Evolutionary conservation across 2,113 vertebrate species (phyloP).

Genomic region (Chelonoidis abingdonii): DNA sequence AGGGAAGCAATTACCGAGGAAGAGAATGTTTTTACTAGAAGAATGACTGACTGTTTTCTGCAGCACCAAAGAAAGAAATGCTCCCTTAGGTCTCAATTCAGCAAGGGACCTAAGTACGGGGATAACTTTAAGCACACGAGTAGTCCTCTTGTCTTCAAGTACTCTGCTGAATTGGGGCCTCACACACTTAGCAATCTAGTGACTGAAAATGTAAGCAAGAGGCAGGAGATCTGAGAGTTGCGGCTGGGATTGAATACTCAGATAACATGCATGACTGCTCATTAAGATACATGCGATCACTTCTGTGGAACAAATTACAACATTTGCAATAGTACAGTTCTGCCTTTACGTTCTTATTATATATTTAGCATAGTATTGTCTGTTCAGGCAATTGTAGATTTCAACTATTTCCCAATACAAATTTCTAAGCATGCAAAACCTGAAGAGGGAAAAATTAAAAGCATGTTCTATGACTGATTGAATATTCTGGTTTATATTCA

Average conservation of each 20-base stretch:
- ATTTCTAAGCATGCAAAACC: not conserved
- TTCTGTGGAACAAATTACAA: not conserved
- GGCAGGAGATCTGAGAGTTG: not conserved
- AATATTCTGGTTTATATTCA: conserved; percentile 58
- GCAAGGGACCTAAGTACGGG: not conserved
- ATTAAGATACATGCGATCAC: not conserved
- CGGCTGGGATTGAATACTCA: not conserved
- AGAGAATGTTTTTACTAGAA: not conserved
- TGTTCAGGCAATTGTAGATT: conserved; percentile 1
- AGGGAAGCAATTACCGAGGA: not conserved
- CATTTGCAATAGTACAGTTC: not conserved
- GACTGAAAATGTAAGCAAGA: not conserved
- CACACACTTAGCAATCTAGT: not conserved
- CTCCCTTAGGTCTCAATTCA: not conserved
- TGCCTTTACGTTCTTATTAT: not conserved
- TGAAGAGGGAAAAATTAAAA: not conserved
- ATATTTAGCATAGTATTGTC: not conserved
- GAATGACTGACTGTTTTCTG: not conserved
- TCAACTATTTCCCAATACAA: conserved; percentile 5
- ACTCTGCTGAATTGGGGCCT: not conserved
- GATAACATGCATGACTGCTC: not conserved
- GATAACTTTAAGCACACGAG: not conserved
- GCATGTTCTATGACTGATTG: conserved; percentile 30
- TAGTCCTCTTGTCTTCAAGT: not conserved
- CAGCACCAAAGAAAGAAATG: not conserved